Percentiles rank a stretch among this genome's conserved stretches.
phyloP scores from a whole-genome alignment of 2,113 vertebrate species.

The Rousettus leschenaultii region DNA sequence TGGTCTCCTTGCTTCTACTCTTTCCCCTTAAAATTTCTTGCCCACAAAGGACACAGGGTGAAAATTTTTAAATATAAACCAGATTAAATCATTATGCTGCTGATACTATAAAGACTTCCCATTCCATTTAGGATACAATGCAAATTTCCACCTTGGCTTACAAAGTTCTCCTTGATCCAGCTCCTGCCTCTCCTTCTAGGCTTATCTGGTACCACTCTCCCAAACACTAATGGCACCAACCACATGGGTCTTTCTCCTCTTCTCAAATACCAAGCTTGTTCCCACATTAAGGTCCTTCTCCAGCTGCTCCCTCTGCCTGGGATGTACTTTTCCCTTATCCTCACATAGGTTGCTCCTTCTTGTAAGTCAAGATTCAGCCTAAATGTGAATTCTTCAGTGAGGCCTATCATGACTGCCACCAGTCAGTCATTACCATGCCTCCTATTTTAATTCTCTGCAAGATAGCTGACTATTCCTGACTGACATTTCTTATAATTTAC shows the following conservation, averaged over 20 bases:
- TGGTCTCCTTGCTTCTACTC: neutral
- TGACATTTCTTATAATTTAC: neutral
- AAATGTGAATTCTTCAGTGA: neutral
- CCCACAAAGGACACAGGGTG: neutral
- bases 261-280: neutral
- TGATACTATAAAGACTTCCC: neutral
- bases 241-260: neutral
- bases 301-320: neutral
- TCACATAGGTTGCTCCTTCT: neutral
- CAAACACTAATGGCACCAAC: too few relatives aligned
- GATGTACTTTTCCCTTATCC: neutral
- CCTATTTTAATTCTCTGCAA: neutral
- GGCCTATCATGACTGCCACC: neutral
- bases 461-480: neutral
- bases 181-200: neutral
- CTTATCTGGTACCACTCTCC: neutral
- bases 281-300: neutral
- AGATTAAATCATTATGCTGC: neutral
- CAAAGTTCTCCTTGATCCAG: neutral
- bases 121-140: neutral
- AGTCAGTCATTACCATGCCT: neutral
- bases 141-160: neutral
- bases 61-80: neutral
- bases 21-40: neutral
- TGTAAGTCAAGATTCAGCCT: neutral